Percentiles rank a stretch among this genome's conserved stretches.
These are phyloP conservation scores for Chaetura pelagica DNA, from an alignment of 2,113 vertebrate species.

Conservation along the genomic window DNA sequence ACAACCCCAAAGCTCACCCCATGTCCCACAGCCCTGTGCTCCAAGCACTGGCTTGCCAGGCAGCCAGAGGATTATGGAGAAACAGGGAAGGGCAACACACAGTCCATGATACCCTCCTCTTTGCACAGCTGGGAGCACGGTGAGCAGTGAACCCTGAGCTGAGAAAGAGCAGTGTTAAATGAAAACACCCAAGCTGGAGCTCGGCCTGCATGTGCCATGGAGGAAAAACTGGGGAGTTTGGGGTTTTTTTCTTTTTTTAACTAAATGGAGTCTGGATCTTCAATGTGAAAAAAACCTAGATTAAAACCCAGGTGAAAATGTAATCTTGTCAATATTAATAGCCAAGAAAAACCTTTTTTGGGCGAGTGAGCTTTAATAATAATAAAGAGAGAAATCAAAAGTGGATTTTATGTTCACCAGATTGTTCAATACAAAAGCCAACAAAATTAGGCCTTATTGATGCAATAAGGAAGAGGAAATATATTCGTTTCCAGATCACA, in stretches of 20 bases:
- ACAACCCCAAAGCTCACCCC: too few species aligned
- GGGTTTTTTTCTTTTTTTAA: not conserved
- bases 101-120: too few species aligned
- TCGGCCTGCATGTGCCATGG: too few species aligned
- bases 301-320: slow-evolving; percentile 36
- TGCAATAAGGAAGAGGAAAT: slow-evolving; percentile 32
- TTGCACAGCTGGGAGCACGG: too few species aligned
- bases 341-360: slow-evolving; percentile 46
- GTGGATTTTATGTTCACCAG: not conserved
- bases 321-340: slow-evolving; percentile 14
- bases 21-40: too few species aligned
- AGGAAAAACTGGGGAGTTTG: too few species aligned
- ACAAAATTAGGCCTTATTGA: slow-evolving; percentile 33
- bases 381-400: slow-evolving; percentile 50
- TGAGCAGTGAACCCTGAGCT: too few species aligned
- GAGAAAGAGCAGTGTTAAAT: too few species aligned
- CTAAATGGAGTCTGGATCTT: not conserved
- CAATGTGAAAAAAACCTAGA: slow-evolving; percentile 1
- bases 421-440: slow-evolving; percentile 30
- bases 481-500: slow-evolving; percentile 18
- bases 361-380: slow-evolving; percentile 41
- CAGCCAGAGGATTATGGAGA: too few species aligned
- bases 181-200: too few species aligned
- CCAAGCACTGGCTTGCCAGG: too few species aligned
- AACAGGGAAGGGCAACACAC: too few species aligned